Base-by-base conservation (phyloP, 2,797 vertebrate species). In the Schizopygopsis pylzovi region DNA sequence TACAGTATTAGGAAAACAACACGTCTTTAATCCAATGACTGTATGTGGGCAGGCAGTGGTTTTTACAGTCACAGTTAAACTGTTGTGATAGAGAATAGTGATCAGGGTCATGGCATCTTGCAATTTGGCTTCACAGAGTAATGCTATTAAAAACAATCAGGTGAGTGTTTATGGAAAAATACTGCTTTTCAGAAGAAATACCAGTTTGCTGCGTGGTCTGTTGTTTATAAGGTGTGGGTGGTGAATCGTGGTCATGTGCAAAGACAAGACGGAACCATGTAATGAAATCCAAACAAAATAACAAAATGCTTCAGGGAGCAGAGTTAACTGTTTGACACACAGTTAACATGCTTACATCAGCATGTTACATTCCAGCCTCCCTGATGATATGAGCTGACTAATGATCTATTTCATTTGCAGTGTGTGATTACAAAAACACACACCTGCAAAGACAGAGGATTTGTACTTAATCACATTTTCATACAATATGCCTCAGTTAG, bases 161-260 rank as follows among this genome's bases (percentile, higher is more conserved):
- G 47, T 71, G 7, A 70, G 8, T 20, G 7, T 28, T 71, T 56
- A 43, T 82, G 49, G 15, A 59, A 56, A 82, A 61, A 61, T 73
- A 47, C 3, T 33, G 52, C 54, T 59, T 59, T 71, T 71, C 18
- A 81, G 45, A 70, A n/a, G 78, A 65, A 68, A 15, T n/a, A 39
- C 41, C 65, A 70, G 52, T 72, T 39, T 81, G 8, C 20, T 54
- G 20, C 28, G 39, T 82, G 33, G 75, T 56, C 33, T 39, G 75
- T 22, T 72, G 39, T 82, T 70, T 81, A 47, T 56, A 71, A 12
- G 80, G 47, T 71, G 37, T 72, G 81, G 81, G 81, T 20, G 67
- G 52, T 41, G 37, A 43, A 72, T 72, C 0, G 16, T 82, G 68
- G 67, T 72, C 47, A 54, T 70, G 22, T 54, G n/a, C 20, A 71